These are phyloP conservation scores for Crocidura indochinensis DNA, from an alignment of 2,797 vertebrate species.

Conservation along the genomic window DNA sequence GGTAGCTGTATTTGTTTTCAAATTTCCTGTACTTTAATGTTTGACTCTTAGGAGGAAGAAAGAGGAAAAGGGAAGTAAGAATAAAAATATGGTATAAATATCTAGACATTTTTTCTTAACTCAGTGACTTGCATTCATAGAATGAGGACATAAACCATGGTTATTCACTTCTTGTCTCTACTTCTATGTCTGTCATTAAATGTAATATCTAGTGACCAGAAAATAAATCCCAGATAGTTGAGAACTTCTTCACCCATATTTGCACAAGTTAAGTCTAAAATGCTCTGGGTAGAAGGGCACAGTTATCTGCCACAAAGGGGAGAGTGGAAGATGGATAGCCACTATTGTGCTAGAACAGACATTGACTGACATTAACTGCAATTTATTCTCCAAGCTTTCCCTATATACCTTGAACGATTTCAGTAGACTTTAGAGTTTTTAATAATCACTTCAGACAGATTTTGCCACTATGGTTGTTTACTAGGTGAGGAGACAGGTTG, in stretches of 20 bases:
- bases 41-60: not conserved
- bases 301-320: not conserved
- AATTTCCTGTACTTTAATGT: not conserved
- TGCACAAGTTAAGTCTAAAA: not conserved
- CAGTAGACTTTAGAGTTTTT: not conserved
- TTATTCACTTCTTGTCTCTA: not conserved
- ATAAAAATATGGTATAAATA: not conserved
- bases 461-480: not conserved
- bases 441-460: not conserved
- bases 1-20: not conserved
- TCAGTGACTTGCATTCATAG: not conserved
- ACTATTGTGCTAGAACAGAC: constrained; percentile 6
- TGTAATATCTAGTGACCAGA: not conserved
- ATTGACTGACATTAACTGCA: not conserved
- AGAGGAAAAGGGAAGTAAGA: not conserved
- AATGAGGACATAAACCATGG: no score
- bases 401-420: not conserved
- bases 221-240: not conserved
- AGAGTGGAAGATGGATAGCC: not conserved
- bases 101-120: not conserved
- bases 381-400: not conserved
- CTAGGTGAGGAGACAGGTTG: not conserved
- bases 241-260: not conserved
- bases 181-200: not conserved
- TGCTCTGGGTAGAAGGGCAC: not conserved